Evolutionary conservation across 37 sponge, comb jelly and placozoan species (phyloP), one percentile per base, ranked within the genome.

Genomic region (Chondrosia reniformis): DNA sequence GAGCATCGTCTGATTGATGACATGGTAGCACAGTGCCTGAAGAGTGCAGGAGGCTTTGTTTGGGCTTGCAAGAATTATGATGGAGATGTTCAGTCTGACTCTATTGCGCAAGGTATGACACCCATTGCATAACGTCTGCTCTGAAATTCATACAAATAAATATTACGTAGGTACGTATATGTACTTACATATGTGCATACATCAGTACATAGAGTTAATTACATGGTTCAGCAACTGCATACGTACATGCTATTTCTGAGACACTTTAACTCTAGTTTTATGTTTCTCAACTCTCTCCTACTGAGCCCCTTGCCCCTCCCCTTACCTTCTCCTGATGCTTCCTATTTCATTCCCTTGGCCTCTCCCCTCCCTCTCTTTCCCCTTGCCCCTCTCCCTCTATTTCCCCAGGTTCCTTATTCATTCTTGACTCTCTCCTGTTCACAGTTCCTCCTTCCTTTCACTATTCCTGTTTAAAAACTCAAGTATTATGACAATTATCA

Each of bases 11-110:
- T 96, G 54, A 96, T 96, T 40, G 97, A 96, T 66, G 97, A 96
- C 82, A 96, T 96, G 97, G 97, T 96, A 15, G 97, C 97, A 0
- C 91, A 93, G 56, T 85, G 89, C 25, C 39, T 96, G 46, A 96
- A 96, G 80, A 87, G 88, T 36, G 93, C 89, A 73, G 97, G 97
- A n/a, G 97, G 93, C 15, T 96, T 93, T 79, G 94, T 96, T 45
- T 96, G 97, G 97, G 93, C 97, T 34, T 96, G 97, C 71, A 96
- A 96, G 86, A 96, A 96, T 86, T 96, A 96, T 37, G 97, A 96
- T 74, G 97, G 97, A 45, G 97, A 96, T 33, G 46, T 62, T 12
- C 64, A 62, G 71, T 84, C 91, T 30, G 97, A 96, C 63, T 55
- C 89, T 31, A 77, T 96, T 42, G 97, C 97, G 57, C 97, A 96